phyloP scores from a whole-genome alignment of 2,797 vertebrate species.

The Nannoperca obscura region DNA sequence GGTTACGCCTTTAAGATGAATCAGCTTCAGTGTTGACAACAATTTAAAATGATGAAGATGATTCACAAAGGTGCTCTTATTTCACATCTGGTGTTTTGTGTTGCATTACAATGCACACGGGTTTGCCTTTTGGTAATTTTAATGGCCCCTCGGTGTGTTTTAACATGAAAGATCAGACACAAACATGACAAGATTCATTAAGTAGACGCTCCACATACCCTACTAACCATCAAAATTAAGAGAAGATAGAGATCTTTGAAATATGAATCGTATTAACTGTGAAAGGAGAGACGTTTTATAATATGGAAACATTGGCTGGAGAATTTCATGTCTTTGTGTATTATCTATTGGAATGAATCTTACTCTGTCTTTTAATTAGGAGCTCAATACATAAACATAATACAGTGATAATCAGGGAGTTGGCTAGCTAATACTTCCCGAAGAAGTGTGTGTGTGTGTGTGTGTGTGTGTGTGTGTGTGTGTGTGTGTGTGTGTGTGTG shows the following conservation, averaged over 20 bases:
- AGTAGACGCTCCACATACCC: not conserved
- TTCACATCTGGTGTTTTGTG: too few species aligned
- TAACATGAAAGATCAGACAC: not conserved
- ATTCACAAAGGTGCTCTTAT: not conserved
- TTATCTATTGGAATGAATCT: conserved; percentile 2
- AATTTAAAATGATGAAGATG: not conserved
- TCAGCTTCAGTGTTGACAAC: not conserved
- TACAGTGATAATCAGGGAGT: not conserved
- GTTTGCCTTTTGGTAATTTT: conserved; percentile 1
- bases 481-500: not conserved
- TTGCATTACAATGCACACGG: too few species aligned
- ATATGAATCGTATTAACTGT: conserved; percentile 11
- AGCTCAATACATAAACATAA: too few species aligned
- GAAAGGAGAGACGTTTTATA: not conserved
- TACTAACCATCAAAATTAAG: conserved; percentile 7
- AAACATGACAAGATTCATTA: conserved; percentile 15
- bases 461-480: not conserved
- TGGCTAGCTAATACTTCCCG: not conserved
- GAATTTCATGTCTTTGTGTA: conserved; percentile 13
- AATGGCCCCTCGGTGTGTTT: conserved; percentile 5
- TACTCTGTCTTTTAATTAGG: not conserved
- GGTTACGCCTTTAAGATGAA: not conserved
- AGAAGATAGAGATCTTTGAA: not conserved
- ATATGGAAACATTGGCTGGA: conserved; percentile 6
- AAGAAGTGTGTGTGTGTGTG: not conserved